A percentile compares a stretch with the other conserved stretches of the same genome.
Evolutionary conservation across 1,140 invertebrate genomes (phyloP).

Genomic region (Aradophagus sp.): DNA sequence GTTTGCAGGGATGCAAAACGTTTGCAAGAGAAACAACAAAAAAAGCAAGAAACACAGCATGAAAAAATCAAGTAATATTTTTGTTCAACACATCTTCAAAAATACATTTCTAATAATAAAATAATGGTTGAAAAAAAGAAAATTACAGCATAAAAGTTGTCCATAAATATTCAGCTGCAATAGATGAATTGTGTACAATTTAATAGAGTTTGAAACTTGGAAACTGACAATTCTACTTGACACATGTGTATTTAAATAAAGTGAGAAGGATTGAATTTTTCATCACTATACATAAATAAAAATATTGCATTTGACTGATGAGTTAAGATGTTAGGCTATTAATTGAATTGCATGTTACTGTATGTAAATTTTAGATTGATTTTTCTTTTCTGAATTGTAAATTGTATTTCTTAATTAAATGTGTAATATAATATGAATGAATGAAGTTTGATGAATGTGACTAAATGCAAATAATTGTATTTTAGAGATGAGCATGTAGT

Average conservation of each 20-base stretch:
- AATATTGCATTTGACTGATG: conserved; percentile 59
- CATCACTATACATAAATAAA: too few species aligned
- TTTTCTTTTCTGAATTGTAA: conserved; percentile 58
- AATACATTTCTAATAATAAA: conserved; percentile 35
- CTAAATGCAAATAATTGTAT: conserved; percentile 54
- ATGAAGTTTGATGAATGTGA: conserved; percentile 36
- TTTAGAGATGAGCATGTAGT: conserved; percentile 48
- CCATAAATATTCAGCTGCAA: too few species aligned
- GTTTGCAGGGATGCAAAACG: conserved; percentile 80
- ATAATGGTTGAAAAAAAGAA: too few species aligned
- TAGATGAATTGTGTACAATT: too few species aligned
- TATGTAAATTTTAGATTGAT: conserved; percentile 61
- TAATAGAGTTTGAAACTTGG: too few species aligned
- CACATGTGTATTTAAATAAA: too few species aligned
- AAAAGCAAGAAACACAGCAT: conserved; percentile 62
- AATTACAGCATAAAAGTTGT: too few species aligned
- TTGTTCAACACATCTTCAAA: too few species aligned
- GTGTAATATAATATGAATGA: conserved; percentile 60
- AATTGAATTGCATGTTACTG: conserved; percentile 63
- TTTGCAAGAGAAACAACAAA: conserved; percentile 78
- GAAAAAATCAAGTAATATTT: conserved; percentile 57
- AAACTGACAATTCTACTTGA: too few species aligned
- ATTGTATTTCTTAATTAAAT: conserved; percentile 61
- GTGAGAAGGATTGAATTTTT: too few species aligned
- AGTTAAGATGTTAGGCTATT: conserved; percentile 56